These are phyloP conservation scores for Thamnaconus septentrionalis DNA, from an alignment of 2,113 vertebrate genomes.

Conservation along the genomic window DNA sequence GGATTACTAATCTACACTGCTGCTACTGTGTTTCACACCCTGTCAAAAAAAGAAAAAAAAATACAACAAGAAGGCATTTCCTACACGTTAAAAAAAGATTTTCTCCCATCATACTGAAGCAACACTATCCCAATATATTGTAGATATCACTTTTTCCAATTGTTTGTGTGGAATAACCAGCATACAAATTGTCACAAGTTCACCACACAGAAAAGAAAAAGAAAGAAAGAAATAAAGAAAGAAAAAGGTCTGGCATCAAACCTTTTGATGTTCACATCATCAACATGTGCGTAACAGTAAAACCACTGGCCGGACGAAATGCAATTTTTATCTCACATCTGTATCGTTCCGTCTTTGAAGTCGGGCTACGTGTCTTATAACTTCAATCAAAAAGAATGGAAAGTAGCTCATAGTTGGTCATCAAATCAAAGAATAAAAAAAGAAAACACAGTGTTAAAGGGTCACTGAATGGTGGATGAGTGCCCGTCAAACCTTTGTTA, in stretches of 20 bases:
- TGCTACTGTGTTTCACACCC: constrained; percentile 16
- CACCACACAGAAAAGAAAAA: too few species aligned
- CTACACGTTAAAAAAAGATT: background rate
- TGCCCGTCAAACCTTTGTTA: too few species aligned
- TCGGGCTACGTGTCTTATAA: background rate
- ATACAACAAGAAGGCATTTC: background rate
- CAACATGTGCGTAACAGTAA: constrained; percentile 5
- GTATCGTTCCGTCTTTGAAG: too few species aligned
- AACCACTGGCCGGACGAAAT: constrained; percentile 3
- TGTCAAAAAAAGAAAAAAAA: background rate
- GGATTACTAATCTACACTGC: background rate
- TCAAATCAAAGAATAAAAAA: background rate
- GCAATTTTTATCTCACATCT: too few species aligned
- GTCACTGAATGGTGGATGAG: constrained; percentile 12
- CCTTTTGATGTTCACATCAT: background rate
- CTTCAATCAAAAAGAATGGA: background rate
- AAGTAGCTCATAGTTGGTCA: constrained; percentile 2
- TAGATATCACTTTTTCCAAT: too few species aligned
- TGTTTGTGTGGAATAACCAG: background rate
- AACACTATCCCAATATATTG: too few species aligned
- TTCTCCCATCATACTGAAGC: background rate
- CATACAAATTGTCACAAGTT: background rate
- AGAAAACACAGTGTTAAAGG: constrained; percentile 25
- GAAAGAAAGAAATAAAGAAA: background rate
- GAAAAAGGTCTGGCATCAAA: background rate